Evolutionary conservation across 2,797 vertebrate species (phyloP).

Genomic region (Spinus olivaceus): DNA sequence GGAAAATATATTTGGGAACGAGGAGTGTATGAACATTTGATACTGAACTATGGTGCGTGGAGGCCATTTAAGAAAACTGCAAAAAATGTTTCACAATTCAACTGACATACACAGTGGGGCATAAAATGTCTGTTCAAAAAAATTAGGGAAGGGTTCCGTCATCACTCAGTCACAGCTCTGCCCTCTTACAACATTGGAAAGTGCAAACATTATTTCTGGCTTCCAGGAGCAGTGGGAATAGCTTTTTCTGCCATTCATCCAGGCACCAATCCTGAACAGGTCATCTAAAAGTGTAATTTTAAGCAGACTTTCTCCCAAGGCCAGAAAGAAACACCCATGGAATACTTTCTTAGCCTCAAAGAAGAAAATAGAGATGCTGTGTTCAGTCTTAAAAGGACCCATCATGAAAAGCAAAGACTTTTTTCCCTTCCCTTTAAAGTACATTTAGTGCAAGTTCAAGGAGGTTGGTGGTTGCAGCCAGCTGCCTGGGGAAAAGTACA

Average conservation of each 20-base stretch:
- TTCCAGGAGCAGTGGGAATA: neutral
- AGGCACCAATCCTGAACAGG: neutral
- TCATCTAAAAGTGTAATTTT: neutral
- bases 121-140: neutral
- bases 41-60: neutral
- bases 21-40: neutral
- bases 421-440: neutral
- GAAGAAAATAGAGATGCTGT: neutral
- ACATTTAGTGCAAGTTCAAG: neutral
- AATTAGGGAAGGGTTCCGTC: neutral
- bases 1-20: neutral
- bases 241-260: neutral
- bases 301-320: neutral
- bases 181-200: neutral
- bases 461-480: neutral
- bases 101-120: fast-evolving
- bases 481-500: neutral
- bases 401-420: neutral
- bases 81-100: neutral
- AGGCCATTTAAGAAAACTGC: neutral
- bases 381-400: neutral
- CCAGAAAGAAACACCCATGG: neutral
- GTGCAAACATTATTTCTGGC: neutral
- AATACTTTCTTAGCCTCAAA: neutral
- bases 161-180: neutral